Base-by-base conservation (phyloP, 2,888 invertebrate species). In the Cosmia trapezina region DNA sequence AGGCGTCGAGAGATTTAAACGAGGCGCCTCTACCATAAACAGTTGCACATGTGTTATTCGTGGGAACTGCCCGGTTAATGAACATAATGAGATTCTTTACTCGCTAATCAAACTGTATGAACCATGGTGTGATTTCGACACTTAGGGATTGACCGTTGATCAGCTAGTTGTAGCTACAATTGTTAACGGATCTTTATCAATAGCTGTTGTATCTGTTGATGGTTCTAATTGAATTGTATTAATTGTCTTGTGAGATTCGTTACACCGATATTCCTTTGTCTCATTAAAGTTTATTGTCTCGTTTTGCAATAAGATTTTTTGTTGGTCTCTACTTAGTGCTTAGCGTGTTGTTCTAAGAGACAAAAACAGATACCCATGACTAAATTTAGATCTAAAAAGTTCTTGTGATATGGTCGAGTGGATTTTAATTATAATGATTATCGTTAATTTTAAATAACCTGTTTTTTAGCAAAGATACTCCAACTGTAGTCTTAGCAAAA, bases 1-100 rank as follows among this genome's bases (percentile, higher is more conserved):
- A 88, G 86, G 88, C 90, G 93, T 87, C 85, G 93, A 94, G 87
- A 91, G 92, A 93, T 94, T 94, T 93, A 93, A 86, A 82, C 88
- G 86, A 85, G 86, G 87, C 87, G 83, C 78, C 73, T 76, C 82
- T 86, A 86, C 78, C 89, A 89, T 92, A 94, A 92, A 93, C 93
- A 92, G 88, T 87, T 87, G 87, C 92, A 93, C 93, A 95, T 94
- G 94, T 94, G 93, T 89, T 85, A 88, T 73, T 84, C 94, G 95
- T 94, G 95, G 93, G 95, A 94, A 95, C 89, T 56, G 66, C 47
- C 74, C 67, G 78, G 81, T 88, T 92, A 93, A 93, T 91, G 92
- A 91, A 91, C 90, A 90, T 94, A 94, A 93, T 93, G 87, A 92
- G 91, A 89, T 91, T 90, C 89, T 88, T 86, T 84, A 92, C 89